phyloP scores from a whole-genome alignment of 2,888 invertebrate species.

The Oscheius sp. region DNA sequence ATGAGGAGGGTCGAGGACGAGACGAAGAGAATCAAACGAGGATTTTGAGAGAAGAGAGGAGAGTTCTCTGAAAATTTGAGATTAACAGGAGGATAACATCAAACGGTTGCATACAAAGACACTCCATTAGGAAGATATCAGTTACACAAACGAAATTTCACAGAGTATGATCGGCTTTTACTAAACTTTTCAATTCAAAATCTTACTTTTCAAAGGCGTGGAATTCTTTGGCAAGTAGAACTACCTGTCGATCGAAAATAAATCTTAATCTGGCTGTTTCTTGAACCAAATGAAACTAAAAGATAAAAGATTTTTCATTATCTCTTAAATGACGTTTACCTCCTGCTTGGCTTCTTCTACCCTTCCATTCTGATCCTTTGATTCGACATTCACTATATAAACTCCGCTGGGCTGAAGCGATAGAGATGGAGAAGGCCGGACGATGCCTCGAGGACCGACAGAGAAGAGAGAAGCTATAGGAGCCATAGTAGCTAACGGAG shows the following conservation, averaged over 20 bases:
- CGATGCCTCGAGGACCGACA: neutral
- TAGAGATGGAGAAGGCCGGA: neutral
- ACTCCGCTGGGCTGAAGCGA: conserved; percentile 11
- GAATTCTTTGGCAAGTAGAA: neutral
- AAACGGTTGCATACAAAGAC: neutral
- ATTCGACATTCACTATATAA: conserved; percentile 3
- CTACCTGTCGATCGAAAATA: conserved; percentile 11
- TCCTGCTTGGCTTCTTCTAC: neutral
- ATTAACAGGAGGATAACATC: neutral
- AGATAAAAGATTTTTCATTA: neutral
- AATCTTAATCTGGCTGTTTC: neutral
- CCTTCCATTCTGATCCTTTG: neutral
- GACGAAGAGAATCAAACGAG: neutral
- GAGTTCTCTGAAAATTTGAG: neutral
- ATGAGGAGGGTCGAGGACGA: conserved; percentile 16
- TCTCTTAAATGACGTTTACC: neutral
- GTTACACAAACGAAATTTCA: too few relatives aligned
- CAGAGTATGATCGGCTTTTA: too few relatives aligned
- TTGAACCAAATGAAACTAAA: conserved; percentile 17
- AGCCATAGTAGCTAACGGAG: neutral
- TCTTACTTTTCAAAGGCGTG: conserved; percentile 2
- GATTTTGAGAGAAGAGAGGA: too few relatives aligned
- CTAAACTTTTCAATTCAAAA: neutral
- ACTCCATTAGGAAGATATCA: neutral
- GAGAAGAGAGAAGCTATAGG: conserved; percentile 13